Conservation (phyloP, 2,797 vertebrate species). For the Gadopsis bispinosus region DNA sequence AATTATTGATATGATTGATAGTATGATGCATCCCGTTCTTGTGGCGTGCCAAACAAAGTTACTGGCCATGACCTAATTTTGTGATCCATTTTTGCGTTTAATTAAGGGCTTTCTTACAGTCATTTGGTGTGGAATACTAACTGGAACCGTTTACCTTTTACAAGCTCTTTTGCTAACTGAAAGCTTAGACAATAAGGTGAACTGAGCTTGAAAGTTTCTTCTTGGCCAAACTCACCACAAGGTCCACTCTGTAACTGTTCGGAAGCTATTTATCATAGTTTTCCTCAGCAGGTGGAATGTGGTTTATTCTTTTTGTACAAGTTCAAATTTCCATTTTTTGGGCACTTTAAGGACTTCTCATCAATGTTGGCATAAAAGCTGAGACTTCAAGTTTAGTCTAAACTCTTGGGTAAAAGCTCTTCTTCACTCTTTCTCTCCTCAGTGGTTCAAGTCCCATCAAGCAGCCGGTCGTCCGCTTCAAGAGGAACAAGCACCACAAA, state of each 20-base stretch:
- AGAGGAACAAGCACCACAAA: slow-evolving; percentile 99
- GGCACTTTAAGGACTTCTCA: neutral
- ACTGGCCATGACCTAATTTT: too few relatives aligned
- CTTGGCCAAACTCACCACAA: neutral
- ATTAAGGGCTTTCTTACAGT: neutral
- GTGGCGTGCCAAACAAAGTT: too few relatives aligned
- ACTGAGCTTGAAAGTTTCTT: neutral
- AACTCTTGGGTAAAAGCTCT: too few relatives aligned
- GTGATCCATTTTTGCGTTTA: neutral
- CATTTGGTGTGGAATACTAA: neutral
- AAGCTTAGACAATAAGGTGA: neutral
- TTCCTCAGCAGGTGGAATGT: neutral
- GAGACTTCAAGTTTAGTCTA: neutral
- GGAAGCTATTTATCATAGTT: neutral
- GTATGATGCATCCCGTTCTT: too few relatives aligned
- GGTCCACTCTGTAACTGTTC: neutral
- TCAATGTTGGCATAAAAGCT: neutral
- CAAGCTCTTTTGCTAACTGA: neutral
- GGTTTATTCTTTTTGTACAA: neutral
- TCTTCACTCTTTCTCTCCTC: neutral
- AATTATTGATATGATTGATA: too few relatives aligned
- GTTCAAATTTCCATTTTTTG: neutral
- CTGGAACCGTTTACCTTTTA: neutral
- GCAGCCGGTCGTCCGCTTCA: slow-evolving; percentile 93
- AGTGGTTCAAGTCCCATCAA: slow-evolving; percentile 85